Percentiles rank a stretch among this genome's conserved stretches.
phyloP scores from a whole-genome alignment of 2,113 vertebrate genomes.

The Daubentonia madagascariensis region DNA sequence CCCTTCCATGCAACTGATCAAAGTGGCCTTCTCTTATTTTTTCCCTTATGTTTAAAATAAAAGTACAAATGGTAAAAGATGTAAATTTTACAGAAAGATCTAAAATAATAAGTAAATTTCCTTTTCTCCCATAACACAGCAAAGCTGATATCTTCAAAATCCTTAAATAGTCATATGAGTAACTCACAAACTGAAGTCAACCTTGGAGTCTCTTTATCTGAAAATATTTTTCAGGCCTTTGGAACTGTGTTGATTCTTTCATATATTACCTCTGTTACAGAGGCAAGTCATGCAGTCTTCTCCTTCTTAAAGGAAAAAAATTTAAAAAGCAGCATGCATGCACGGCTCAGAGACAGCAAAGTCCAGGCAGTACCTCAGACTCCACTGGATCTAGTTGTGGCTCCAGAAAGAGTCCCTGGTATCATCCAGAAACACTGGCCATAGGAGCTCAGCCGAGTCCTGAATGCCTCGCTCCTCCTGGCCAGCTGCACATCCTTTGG shows the following conservation, averaged over 20 bases:
- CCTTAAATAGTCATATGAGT: background rate
- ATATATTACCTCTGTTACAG: background rate
- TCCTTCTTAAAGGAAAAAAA: background rate
- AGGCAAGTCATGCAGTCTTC: background rate
- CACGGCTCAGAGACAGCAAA: background rate
- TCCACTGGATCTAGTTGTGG: background rate
- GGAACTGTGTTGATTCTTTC: background rate
- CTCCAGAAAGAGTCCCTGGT: background rate
- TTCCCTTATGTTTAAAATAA: background rate
- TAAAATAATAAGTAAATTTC: background rate
- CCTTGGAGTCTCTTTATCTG: background rate
- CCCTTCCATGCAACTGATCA: background rate
- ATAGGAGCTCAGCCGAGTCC: slow-evolving; percentile 72
- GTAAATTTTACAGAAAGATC: background rate
- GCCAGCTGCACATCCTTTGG: slow-evolving; percentile 90
- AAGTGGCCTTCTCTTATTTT: background rate
- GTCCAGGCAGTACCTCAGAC: background rate
- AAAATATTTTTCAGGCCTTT: background rate
- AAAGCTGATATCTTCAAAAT: background rate
- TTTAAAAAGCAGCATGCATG: background rate
- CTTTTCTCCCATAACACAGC: background rate
- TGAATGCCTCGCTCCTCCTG: slow-evolving; percentile 87
- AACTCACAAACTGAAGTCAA: background rate
- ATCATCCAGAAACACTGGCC: accelerated
- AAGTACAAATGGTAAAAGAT: slow-evolving; percentile 30